Conservation (phyloP, 1,140 invertebrate species). For the Heterodera schachtii region DNA sequence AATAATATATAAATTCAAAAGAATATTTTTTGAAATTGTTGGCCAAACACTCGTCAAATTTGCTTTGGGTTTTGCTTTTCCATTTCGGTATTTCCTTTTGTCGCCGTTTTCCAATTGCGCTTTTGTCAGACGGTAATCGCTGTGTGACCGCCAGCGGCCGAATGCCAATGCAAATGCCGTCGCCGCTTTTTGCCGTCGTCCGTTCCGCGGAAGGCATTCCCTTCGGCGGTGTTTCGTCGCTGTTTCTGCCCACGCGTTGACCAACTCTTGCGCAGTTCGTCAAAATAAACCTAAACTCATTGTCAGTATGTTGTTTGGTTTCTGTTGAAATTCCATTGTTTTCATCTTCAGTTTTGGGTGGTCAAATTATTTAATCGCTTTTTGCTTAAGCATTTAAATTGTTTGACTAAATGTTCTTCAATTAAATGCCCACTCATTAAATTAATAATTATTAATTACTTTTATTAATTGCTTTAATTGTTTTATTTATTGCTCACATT, state of each 20-base stretch:
- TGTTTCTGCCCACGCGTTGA: background rate
- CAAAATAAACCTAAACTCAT: slow-evolving; percentile 15
- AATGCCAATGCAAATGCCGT: background rate
- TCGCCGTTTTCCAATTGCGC: too few relatives aligned
- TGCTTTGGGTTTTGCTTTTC: too few relatives aligned
- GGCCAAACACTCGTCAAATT: too few relatives aligned
- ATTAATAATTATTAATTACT: too few relatives aligned
- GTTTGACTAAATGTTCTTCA: background rate
- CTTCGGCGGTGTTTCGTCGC: background rate
- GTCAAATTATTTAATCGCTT: background rate
- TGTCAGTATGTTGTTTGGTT: background rate
- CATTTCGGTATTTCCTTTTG: too few relatives aligned
- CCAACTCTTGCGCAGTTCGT: slow-evolving; percentile 29
- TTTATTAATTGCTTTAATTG: too few relatives aligned
- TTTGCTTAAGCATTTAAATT: background rate
- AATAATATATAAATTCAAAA: too few relatives aligned
- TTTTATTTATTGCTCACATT: background rate
- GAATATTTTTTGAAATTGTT: too few relatives aligned
- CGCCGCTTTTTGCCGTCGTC: background rate
- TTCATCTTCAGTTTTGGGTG: background rate
- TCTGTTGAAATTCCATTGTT: background rate
- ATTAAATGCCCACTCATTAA: background rate
- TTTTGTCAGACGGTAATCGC: too few relatives aligned
- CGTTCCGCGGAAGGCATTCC: background rate
- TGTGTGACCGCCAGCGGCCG: too few relatives aligned